Base-by-base conservation (phyloP, 92 coral and sea anemone species). In the Plumapathes pennacea region DNA sequence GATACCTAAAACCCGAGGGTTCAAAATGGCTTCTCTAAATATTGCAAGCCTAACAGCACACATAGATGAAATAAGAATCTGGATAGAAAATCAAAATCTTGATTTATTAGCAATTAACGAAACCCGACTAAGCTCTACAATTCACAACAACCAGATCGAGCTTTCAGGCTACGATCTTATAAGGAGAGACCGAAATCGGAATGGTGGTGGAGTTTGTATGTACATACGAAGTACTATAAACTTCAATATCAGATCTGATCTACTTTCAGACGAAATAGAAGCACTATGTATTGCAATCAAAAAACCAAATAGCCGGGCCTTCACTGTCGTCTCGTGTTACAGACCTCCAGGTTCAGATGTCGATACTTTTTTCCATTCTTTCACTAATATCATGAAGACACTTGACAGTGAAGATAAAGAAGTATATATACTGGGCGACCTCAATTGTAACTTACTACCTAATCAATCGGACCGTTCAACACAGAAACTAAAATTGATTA, bases 401-500 rank as follows among this genome's bases (percentile, higher is more conserved):
- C n/a, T n/a, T n/a, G n/a, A n/a, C n/a, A n/a, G n/a, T n/a, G n/a
- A n/a, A n/a, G n/a, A n/a, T n/a, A n/a, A n/a, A n/a, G n/a, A n/a
- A n/a, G n/a, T n/a, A n/a, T 64, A 48, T 34, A 49, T 64, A 11
- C 21, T 49, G 46, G 60, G 71, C 25, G 60, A 64, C 38, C 64
- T 73, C 8, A 73, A 62, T 49, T 53, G 65, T 50, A 52, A 73
- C 45, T 62, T 66, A 10, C 11, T 66, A 62, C 28, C 36, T 18
- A 37, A 48, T 29, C 20, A 66, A 25, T n/a, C n/a, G n/a, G 40
- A 55, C 30, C 64, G 32, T 1, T 54, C 49, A 15, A 32, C 72
- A 19, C 40, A 63, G 48, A 30, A 62, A 9, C 75, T 67, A 28
- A 28, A 37, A 8, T 29, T 39, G 11, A 39, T 67, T 21, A 39